phyloP scores from a whole-genome alignment of 2,888 invertebrate genomes.

The Eupithecia subfuscata region DNA sequence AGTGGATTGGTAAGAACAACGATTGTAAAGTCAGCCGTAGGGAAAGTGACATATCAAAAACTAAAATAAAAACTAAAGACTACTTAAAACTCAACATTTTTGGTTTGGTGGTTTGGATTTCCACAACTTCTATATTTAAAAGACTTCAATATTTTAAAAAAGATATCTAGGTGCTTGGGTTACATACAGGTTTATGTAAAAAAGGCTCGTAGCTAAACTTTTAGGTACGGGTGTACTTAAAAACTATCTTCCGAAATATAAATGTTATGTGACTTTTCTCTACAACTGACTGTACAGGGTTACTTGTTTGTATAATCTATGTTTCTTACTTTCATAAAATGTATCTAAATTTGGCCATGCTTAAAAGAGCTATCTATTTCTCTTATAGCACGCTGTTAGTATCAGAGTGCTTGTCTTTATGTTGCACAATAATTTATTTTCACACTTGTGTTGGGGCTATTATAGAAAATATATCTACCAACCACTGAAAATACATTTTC shows the following conservation, averaged over 20 bases:
- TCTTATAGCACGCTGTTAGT: background rate
- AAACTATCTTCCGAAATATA: background rate
- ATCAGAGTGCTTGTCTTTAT: too few relatives aligned
- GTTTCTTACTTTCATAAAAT: background rate
- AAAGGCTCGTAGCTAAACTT: background rate
- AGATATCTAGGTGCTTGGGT: background rate
- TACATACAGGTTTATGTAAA: background rate
- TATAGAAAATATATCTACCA: background rate
- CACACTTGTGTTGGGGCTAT: background rate
- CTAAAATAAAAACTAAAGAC: background rate
- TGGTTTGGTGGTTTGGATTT: background rate
- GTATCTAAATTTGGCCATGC: background rate
- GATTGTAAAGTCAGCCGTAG: slow-evolving; percentile 12
- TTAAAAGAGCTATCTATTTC: background rate
- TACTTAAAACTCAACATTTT: background rate
- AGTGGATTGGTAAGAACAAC: slow-evolving; percentile 32
- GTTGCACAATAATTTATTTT: background rate
- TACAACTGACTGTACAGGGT: background rate
- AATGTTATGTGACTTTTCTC: background rate
- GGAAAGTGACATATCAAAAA: background rate
- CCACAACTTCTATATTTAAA: background rate
- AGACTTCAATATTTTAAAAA: background rate
- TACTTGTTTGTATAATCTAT: background rate
- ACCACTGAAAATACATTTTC: background rate
- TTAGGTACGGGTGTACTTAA: background rate